Evolutionary conservation across 2,113 vertebrate genomes (phyloP).

Genomic region (Anhinga rufa): DNA sequence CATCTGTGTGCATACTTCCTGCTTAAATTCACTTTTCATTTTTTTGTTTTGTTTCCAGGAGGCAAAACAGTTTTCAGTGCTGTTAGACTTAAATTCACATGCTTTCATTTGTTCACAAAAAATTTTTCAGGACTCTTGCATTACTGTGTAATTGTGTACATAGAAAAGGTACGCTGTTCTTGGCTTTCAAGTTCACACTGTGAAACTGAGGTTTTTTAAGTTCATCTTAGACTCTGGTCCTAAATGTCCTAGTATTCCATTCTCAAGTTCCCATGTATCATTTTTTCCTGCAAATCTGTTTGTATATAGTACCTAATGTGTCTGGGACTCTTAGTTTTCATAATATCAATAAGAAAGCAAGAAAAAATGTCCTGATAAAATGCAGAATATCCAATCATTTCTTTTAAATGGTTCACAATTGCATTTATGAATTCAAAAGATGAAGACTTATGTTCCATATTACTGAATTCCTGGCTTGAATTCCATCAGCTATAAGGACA

Average conservation of each 20-base stretch:
- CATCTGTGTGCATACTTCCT: background rate
- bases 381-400: background rate
- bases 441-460: background rate
- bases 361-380: background rate
- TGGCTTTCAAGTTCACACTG: background rate
- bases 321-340: background rate
- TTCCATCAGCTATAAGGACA: background rate
- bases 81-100: background rate
- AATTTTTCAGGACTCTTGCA: background rate
- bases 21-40: background rate
- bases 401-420: background rate
- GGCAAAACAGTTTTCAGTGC: background rate
- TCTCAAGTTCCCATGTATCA: background rate
- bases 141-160: background rate
- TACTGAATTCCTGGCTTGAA: background rate
- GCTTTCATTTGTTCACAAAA: background rate
- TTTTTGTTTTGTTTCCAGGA: background rate
- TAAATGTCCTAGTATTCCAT: background rate
- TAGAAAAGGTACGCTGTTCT: background rate
- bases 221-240: background rate
- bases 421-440: background rate
- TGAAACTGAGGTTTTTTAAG: background rate
- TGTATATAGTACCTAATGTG: fast-evolving
- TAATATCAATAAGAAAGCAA: background rate
- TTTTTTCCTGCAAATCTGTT: background rate